phyloP scores from a whole-genome alignment of 2,797 vertebrate species.

The Falco berigora region DNA sequence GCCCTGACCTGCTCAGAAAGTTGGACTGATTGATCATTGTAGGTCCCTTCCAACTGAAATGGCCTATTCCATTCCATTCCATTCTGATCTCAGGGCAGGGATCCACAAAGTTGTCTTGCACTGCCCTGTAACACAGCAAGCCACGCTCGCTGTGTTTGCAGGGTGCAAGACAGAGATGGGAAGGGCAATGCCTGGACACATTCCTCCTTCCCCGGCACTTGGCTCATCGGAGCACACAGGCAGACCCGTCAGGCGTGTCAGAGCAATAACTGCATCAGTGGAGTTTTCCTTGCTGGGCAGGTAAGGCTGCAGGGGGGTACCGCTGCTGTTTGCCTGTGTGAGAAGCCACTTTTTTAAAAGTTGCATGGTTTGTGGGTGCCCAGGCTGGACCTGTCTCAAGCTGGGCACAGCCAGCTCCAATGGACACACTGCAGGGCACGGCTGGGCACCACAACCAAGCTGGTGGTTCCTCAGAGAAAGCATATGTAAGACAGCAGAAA shows the following conservation, averaged over 20 bases:
- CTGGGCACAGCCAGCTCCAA: neutral
- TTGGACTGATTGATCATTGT: neutral
- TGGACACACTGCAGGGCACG: rapidly evolving
- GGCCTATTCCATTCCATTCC: neutral
- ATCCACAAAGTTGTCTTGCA: neutral
- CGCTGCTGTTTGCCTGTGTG: neutral
- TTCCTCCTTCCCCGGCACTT: neutral
- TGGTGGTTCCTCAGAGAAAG: rapidly evolving
- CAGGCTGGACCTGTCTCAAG: neutral
- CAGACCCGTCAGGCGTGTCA: neutral
- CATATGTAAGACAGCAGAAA: neutral
- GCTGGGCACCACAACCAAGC: neutral
- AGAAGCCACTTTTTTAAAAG: neutral
- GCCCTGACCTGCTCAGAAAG: neutral
- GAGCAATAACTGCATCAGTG: neutral
- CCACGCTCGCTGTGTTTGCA: neutral
- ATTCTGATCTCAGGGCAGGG: neutral
- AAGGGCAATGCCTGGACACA: neutral
- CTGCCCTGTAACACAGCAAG: rapidly evolving
- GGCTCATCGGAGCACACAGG: neutral
- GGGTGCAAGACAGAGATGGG: neutral
- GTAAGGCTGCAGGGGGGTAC: neutral
- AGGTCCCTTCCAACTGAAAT: neutral
- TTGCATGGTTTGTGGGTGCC: neutral
- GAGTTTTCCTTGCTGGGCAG: neutral